Conservation (phyloP, 2,888 invertebrate genomes). For the Perithous albicinctus region DNA sequence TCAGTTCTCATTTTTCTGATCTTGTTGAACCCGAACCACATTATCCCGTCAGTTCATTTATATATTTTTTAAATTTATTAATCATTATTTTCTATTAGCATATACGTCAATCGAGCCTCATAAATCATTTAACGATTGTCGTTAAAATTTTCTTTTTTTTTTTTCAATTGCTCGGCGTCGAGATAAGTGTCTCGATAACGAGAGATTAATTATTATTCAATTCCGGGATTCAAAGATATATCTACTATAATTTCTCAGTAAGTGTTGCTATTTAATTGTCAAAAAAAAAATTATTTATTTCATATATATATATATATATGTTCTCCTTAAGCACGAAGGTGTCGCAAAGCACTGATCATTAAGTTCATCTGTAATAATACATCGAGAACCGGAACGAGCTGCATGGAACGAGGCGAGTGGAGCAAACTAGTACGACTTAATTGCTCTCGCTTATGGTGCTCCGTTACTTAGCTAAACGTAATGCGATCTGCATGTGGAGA, state of each 20-base stretch:
- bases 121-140: not conserved
- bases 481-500: not conserved
- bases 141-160: too few relatives aligned
- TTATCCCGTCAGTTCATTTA: not conserved
- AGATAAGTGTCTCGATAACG: too few relatives aligned
- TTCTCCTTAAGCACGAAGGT: too few relatives aligned
- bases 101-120: not conserved
- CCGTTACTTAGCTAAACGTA: slow-evolving; percentile 19
- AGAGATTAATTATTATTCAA: too few relatives aligned
- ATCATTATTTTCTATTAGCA: not conserved
- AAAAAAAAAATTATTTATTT: too few relatives aligned
- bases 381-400: slow-evolving; percentile 26
- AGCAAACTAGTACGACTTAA: slow-evolving; percentile 35
- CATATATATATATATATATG: too few relatives aligned
- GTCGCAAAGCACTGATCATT: not conserved
- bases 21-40: not conserved
- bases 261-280: too few relatives aligned
- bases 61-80: too few relatives aligned
- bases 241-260: too few relatives aligned
- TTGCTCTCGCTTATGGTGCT: slow-evolving; percentile 21
- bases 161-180: too few relatives aligned
- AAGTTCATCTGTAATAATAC: slow-evolving; percentile 26
- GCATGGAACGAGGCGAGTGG: slow-evolving; percentile 43
- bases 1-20: too few relatives aligned
- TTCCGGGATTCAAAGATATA: too few relatives aligned